Conservation (phyloP, 2,113 vertebrate genomes). For the Nothocercus julius region DNA sequence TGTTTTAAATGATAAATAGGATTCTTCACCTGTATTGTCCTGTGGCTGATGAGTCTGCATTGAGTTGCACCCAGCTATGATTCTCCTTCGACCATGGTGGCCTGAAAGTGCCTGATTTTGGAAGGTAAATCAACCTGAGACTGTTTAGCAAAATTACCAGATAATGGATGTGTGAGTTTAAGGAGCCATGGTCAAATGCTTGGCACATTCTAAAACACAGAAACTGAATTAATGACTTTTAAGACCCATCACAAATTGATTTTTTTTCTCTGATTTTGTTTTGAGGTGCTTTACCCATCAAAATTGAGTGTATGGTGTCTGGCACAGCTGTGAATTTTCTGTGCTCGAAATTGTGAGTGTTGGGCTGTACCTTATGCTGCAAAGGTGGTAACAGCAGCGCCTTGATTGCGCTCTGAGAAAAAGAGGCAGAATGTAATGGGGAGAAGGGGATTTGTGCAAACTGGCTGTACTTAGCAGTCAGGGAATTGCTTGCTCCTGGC, state of each 20-base stretch:
- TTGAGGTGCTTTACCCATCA: background rate
- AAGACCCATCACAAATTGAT: background rate
- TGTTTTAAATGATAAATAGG: background rate
- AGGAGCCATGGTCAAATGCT: background rate
- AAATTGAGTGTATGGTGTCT: background rate
- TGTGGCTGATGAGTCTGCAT: background rate
- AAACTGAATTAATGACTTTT: background rate
- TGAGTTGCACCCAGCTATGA: background rate
- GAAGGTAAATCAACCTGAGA: background rate
- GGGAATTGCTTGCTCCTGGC: background rate
- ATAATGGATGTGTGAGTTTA: background rate
- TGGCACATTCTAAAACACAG: background rate
- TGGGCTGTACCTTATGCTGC: background rate
- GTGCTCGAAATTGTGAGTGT: background rate
- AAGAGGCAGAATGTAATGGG: background rate
- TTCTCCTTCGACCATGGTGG: conserved; percentile 47
- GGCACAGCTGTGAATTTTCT: background rate
- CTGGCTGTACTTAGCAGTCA: background rate
- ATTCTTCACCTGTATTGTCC: background rate
- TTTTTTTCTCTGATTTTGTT: background rate
- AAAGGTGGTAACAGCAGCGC: background rate
- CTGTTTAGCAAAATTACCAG: background rate
- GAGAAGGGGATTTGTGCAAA: background rate
- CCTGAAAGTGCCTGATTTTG: background rate
- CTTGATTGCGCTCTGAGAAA: background rate